Percentiles rank a stretch among this genome's conserved stretches.
Conservation (phyloP, 2,113 vertebrate species). For the Manacus vitellinus region DNA sequence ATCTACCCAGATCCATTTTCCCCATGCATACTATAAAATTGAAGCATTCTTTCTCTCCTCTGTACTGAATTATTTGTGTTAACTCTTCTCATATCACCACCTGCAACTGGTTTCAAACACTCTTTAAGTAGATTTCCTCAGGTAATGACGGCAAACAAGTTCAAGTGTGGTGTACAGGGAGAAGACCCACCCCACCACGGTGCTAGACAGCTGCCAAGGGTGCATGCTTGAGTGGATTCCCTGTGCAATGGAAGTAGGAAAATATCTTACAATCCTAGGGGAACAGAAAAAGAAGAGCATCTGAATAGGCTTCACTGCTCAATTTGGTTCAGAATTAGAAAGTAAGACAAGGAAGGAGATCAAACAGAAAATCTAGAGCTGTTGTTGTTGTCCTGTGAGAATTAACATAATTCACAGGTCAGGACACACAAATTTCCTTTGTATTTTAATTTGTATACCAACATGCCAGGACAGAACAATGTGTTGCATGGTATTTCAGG, state of each 20-base stretch:
- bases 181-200: neutral
- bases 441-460: neutral
- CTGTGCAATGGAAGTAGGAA: neutral
- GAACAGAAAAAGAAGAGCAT: neutral
- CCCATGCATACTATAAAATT: neutral
- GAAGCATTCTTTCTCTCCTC: neutral
- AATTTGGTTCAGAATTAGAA: neutral
- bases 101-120: neutral
- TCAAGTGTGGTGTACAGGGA: neutral
- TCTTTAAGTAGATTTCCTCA: neutral
- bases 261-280: neutral
- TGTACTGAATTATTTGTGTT: neutral
- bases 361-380: neutral
- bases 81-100: neutral
- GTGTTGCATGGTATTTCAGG: neutral
- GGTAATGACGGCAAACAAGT: neutral
- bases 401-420: neutral
- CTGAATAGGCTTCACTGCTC: neutral
- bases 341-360: neutral
- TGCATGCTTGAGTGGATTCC: neutral
- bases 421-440: neutral
- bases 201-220: fast-evolving
- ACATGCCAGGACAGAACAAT: neutral
- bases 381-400: neutral
- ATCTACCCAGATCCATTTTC: neutral